Evolutionary conservation across 2,888 invertebrate species (phyloP).

Genomic region (Gymnoscelis rufifasciata): DNA sequence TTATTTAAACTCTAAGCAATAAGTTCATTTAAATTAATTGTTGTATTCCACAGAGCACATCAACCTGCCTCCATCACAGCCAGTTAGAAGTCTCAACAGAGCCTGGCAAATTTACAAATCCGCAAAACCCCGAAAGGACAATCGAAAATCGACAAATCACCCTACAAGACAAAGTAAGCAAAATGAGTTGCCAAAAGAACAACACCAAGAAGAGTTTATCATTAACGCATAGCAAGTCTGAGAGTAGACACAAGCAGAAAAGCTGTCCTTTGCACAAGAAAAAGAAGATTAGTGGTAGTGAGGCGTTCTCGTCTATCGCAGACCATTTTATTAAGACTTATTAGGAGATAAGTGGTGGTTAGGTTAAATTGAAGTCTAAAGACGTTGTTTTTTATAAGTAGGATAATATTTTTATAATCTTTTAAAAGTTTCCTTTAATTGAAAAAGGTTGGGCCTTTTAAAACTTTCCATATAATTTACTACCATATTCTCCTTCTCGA

Average conservation of each 20-base stretch:
- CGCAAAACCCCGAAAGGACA: conserved; percentile 32
- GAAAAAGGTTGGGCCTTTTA: no score
- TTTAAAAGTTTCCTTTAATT: no score
- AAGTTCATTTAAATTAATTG: no score
- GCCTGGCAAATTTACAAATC: conserved; percentile 34
- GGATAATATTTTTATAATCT: no score
- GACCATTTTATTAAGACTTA: conserved; percentile 74
- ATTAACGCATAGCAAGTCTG: conserved; percentile 66
- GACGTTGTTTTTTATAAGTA: no score
- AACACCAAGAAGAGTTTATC: conserved; percentile 57
- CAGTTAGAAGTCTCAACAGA: conserved; percentile 59
- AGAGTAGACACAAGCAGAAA: conserved; percentile 58
- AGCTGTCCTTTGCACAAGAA: conserved; percentile 64
- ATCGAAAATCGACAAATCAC: conserved; percentile 25
- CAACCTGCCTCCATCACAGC: conserved; percentile 70
- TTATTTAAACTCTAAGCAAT: no score
- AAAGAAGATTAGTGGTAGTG: conserved; percentile 58
- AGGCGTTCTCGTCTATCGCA: conserved; percentile 51
- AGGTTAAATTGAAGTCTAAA: conserved; percentile 10
- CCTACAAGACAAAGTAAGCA: conserved; percentile 29
- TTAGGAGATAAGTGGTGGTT: conserved; percentile 35
- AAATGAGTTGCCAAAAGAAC: conserved; percentile 54
- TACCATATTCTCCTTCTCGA: no score
- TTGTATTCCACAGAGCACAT: conserved; percentile 46
- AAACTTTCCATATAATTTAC: no score